Evolutionary conservation across 2,113 vertebrate species (phyloP).

Genomic region (Channa maculata): DNA sequence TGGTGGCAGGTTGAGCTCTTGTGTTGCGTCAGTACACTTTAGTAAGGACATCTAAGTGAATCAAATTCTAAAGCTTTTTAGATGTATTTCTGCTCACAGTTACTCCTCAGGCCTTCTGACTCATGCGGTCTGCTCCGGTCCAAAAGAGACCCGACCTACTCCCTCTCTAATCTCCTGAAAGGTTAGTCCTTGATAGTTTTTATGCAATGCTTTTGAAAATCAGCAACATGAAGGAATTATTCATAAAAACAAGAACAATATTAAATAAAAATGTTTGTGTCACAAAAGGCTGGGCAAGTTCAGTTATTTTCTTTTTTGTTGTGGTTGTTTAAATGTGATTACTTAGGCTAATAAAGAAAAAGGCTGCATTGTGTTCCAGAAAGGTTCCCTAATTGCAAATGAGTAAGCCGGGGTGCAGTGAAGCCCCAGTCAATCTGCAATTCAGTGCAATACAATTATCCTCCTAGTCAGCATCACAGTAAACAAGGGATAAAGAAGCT

Average conservation of each 20-base stretch:
- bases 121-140: not conserved
- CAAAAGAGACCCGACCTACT: not conserved
- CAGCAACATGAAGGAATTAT: not conserved
- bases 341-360: conserved; percentile 11
- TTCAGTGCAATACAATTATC: not conserved
- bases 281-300: not conserved
- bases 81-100: conserved; percentile 8
- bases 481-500: not conserved
- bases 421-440: not conserved
- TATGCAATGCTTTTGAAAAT: not conserved
- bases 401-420: conserved; percentile 5
- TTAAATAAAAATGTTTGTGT: not conserved
- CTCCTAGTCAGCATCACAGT: not conserved
- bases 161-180: not conserved
- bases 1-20: not conserved
- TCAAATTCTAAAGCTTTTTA: conserved; percentile 19
- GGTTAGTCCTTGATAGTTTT: not conserved
- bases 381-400: conserved; percentile 37
- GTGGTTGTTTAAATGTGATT: conserved; percentile 32
- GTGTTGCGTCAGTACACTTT: not conserved
- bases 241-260: not conserved
- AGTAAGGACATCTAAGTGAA: conserved; percentile 6
- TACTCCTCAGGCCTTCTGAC: conserved; percentile 12
- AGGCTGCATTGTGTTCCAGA: conserved; percentile 22
- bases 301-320: not conserved